Base-by-base conservation (phyloP, 2,113 vertebrate genomes). In the Corythoichthys intestinalis region DNA sequence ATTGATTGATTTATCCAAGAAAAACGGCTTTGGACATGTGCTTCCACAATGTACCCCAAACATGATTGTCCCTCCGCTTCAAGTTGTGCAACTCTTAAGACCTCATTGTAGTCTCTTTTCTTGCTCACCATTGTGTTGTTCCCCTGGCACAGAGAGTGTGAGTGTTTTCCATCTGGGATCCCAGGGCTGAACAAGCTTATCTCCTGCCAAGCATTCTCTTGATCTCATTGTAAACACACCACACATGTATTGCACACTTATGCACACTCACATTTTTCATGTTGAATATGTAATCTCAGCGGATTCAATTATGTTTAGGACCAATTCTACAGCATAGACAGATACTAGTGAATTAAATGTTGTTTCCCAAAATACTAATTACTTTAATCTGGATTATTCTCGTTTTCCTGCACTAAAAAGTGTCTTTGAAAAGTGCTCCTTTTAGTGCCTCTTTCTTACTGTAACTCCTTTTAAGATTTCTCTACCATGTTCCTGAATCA, bases 331-430 rank as follows among this genome's bases (percentile, higher is more conserved):
- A 81, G 78, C 81, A 83, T 68, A 56, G 72, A 53, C 75, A 72
- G 70, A 85, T 83, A 82, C 69, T 82, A 69, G 83, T 80, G 87
- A 85, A 83, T 87, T 78, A 77, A 46, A 2, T 64, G 72, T 77
- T 80, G 69, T 83, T 78, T 81, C 57, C 67, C 79, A 60, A 85
- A 88, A 83, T 73, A 66, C 65, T 81, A 79, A 89, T 88, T 83
- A 82, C 81, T 69, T 86, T 77, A 82, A 85, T 74, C 66, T 49
- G 62, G 73, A 84, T 87, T 81, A 74, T 81, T 74, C 48, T 69
- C 79, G 72, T 65, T 73, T 74, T 83, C 66, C 48, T 78, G 71
- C 57, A 3, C 78, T 73, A 66, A 73, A 63, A 76, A 62, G 37
- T 34, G 28, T 64, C 58, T 68, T 74, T 65, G 69, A 58, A 76